phyloP scores from a whole-genome alignment of 2,888 invertebrate species.

The Melanargia galathea region DNA sequence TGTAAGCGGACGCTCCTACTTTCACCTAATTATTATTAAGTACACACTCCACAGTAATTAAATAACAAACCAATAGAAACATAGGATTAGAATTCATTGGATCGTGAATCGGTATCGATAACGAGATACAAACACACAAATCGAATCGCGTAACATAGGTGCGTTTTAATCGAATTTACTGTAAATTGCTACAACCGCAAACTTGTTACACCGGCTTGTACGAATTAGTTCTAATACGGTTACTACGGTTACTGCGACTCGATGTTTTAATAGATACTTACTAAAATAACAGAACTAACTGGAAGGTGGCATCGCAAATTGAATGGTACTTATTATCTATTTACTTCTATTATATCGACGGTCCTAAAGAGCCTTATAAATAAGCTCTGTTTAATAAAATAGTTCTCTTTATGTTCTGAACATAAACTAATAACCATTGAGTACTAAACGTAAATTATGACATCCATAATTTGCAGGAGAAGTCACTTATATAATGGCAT shows the following conservation, averaged over 20 bases:
- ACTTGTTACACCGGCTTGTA: constrained; percentile 35
- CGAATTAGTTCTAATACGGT: constrained; percentile 37
- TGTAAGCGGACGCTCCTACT: neutral
- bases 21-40: constrained; percentile 10
- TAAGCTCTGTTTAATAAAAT: too few relatives aligned
- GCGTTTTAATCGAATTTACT: constrained; percentile 33
- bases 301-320: neutral
- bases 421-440: too few relatives aligned
- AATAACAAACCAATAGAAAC: constrained; percentile 15
- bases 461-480: too few relatives aligned
- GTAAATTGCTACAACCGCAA: constrained; percentile 34
- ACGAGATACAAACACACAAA: constrained; percentile 15
- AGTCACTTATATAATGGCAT: neutral
- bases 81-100: constrained; percentile 5
- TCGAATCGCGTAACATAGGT: constrained; percentile 36
- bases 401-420: too few relatives aligned
- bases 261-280: constrained; percentile 9
- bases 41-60: constrained; percentile 7
- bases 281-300: neutral
- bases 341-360: neutral
- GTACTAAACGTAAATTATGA: too few relatives aligned
- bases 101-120: constrained; percentile 19
- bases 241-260: constrained; percentile 29
- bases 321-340: neutral
- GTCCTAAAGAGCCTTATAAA: too few relatives aligned